Conservation (phyloP, 2,888 invertebrate genomes). For the Margaritifera margaritifera region DNA sequence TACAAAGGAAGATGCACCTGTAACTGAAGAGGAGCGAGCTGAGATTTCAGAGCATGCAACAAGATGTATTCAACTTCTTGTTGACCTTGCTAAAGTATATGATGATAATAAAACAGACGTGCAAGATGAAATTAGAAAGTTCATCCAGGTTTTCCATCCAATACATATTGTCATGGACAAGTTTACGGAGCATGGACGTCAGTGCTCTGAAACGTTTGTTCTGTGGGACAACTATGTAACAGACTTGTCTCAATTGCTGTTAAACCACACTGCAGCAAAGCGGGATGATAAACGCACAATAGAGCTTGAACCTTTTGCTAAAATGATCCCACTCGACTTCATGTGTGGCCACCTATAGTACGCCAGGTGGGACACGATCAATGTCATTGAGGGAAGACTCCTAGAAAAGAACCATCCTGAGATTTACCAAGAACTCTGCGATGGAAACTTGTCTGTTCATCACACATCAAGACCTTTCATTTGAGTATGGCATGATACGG, state of each 20-base stretch:
- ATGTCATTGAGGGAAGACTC: constrained; percentile 8
- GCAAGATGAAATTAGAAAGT: too few species aligned
- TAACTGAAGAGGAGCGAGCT: too few species aligned
- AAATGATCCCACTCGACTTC: constrained; percentile 12
- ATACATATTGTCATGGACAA: too few species aligned
- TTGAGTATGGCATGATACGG: too few species aligned
- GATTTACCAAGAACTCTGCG: constrained; percentile 1
- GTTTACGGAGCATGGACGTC: too few species aligned
- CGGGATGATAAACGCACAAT: constrained; percentile 11
- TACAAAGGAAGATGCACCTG: too few species aligned
- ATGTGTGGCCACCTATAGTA: constrained; percentile 9
- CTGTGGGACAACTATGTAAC: constrained; percentile 7
- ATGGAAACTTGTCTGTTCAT: constrained; percentile 8
- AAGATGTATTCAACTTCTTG: constrained; percentile 1
- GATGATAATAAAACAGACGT: constrained; percentile 1
- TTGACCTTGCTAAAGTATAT: constrained; percentile 2
- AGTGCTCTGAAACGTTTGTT: too few species aligned
- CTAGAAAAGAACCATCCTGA: constrained; percentile 7
- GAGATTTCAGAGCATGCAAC: too few species aligned
- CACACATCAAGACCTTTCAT: constrained; percentile 5
- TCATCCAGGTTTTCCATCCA: too few species aligned
- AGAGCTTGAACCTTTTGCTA: constrained; percentile 13
- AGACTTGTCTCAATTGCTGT: constrained; percentile 8
- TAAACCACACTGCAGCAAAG: constrained; percentile 10
- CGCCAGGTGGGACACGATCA: constrained; percentile 15